Percentiles rank a stretch among this genome's conserved stretches.
These are phyloP conservation scores for Sphaerodactylus townsendi DNA, from an alignment of 2,113 vertebrate genomes.

Conservation along the genomic window DNA sequence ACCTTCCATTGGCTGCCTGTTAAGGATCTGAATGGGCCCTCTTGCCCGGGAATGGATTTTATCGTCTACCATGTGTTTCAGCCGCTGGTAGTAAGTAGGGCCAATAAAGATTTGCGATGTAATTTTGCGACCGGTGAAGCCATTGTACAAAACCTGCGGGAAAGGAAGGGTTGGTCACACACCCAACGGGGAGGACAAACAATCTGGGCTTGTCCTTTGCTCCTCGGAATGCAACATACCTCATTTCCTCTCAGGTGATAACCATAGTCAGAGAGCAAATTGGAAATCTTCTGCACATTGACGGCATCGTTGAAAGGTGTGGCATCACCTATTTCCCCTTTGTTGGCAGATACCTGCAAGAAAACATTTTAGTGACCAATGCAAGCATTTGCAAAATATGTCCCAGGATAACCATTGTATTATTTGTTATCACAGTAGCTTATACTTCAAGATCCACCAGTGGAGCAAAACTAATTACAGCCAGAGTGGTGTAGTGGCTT, in stretches of 20 bases:
- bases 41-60: conserved; percentile 97
- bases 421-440: not conserved
- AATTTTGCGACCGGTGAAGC: conserved; percentile 96
- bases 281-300: conserved; percentile 98
- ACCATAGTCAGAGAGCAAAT: conserved; percentile 94
- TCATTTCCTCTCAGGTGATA: conserved; percentile 98
- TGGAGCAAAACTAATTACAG: not conserved
- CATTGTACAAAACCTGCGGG: conserved; percentile 92
- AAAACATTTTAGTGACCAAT: not conserved
- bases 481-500: no score
- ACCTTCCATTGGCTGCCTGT: conserved; percentile 97
- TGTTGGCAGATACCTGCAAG: conserved; percentile 94
- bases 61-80: conserved; percentile 99
- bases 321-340: conserved; percentile 97
- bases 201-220: fast-evolving
- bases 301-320: conserved; percentile 98
- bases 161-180: conserved; percentile 18
- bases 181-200: not conserved
- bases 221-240: conserved; percentile 69
- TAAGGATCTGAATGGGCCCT: conserved; percentile 98
- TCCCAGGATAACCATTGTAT: not conserved
- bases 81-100: conserved; percentile 94
- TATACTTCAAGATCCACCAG: not conserved
- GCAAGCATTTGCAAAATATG: no score
- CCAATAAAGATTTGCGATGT: conserved; percentile 98